Percentiles rank a stretch among this genome's conserved stretches.
phyloP scores from a whole-genome alignment of 2,113 vertebrate genomes.

The Genyomyrus donnyi region DNA sequence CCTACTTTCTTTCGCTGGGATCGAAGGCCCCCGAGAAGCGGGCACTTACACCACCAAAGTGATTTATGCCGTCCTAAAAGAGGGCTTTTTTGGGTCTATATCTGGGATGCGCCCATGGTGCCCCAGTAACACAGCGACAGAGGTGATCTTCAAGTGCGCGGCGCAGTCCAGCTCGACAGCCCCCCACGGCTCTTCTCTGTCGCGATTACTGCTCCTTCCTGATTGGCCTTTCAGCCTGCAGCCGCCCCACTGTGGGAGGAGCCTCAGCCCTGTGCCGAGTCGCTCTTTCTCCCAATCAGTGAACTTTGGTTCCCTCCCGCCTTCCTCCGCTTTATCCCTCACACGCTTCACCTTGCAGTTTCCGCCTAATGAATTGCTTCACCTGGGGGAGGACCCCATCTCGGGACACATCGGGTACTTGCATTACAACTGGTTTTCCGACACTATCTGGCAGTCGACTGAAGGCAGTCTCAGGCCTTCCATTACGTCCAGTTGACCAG shows the following conservation, averaged over 20 bases:
- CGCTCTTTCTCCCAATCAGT: neutral
- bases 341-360: neutral
- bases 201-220: neutral
- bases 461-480: neutral
- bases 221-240: slow-evolving; percentile 9
- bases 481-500: neutral
- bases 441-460: neutral
- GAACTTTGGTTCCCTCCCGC: neutral
- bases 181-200: neutral
- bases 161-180: neutral
- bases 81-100: neutral
- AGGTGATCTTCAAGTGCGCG: neutral
- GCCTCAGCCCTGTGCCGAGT: neutral
- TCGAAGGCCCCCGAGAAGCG: neutral
- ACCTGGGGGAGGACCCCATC: neutral
- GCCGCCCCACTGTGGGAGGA: slow-evolving; percentile 7
- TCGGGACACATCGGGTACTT: neutral
- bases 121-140: slow-evolving; percentile 11
- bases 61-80: slow-evolving; percentile 29
- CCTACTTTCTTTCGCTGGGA: slow-evolving; percentile 1
- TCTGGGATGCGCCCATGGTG: neutral
- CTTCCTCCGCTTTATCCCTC: neutral
- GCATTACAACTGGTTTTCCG: neutral
- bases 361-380: neutral
- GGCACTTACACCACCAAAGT: neutral